Percentiles rank a stretch among this genome's conserved stretches.
Evolutionary conservation across 2,797 vertebrate genomes (phyloP).

Genomic region (Heliangelus exortis): DNA sequence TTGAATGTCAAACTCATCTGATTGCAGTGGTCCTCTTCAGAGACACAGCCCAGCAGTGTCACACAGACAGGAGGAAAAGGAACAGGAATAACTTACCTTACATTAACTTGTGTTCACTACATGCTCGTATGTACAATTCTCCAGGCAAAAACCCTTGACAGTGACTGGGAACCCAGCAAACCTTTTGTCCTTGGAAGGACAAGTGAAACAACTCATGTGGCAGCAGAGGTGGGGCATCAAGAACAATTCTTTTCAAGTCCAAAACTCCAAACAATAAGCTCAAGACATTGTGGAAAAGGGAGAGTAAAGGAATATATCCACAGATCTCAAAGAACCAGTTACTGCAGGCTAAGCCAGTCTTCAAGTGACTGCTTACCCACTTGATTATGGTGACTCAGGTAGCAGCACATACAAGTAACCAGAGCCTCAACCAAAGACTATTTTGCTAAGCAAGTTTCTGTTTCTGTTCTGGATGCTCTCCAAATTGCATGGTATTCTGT

Average conservation of each 20-base stretch:
- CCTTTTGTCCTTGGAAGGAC: neutral
- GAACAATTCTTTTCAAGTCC: neutral
- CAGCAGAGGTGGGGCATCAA: neutral
- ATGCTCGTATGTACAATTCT: neutral
- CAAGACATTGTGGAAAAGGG: neutral
- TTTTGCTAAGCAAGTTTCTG: neutral
- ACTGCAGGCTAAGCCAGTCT: conserved; percentile 17
- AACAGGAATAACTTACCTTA: neutral
- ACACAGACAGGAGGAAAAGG: neutral
- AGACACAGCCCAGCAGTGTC: neutral
- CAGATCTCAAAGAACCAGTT: neutral
- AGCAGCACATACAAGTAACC: neutral
- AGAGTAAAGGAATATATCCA: neutral
- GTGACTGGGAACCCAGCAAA: neutral
- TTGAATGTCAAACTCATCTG: conserved; percentile 62
- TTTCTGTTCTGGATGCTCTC: conserved; percentile 25
- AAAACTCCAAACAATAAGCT: neutral
- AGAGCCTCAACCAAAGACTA: neutral
- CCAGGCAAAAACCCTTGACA: neutral
- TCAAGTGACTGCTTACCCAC: neutral
- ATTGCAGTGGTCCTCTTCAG: conserved; percentile 26
- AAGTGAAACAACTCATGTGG: neutral
- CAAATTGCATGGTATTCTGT: neutral
- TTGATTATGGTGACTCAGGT: neutral
- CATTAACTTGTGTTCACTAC: neutral